phyloP scores from a whole-genome alignment of 1,140 invertebrate genomes.

The Eurosta solidaginis region DNA sequence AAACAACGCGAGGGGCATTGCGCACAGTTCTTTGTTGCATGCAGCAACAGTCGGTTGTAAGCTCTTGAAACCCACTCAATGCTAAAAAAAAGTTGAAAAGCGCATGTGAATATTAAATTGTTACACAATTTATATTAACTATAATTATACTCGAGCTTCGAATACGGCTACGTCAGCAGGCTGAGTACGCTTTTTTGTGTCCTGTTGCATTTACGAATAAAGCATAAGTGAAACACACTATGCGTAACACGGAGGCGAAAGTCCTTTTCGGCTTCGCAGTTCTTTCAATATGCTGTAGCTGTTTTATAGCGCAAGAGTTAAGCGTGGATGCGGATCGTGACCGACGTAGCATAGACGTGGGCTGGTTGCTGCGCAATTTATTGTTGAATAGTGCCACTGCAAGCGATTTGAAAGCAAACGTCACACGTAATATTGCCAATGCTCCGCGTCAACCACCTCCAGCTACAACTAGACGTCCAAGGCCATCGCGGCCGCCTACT shows the following conservation, averaged over 20 bases:
- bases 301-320: not conserved
- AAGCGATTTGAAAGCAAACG: not conserved
- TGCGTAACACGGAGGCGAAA: not conserved
- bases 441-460: not conserved
- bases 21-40: slow-evolving; percentile 26
- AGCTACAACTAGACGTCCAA: not conserved
- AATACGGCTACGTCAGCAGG: not conserved
- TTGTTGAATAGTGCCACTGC: slow-evolving; percentile 27
- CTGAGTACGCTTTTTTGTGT: not conserved
- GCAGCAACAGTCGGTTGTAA: slow-evolving; percentile 2
- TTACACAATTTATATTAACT: no score
- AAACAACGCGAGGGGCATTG: not conserved
- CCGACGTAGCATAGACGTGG: slow-evolving; percentile 24
- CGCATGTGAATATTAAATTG: not conserved
- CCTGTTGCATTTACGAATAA: not conserved
- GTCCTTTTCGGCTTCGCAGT: not conserved
- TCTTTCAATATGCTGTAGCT: not conserved
- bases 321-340: not conserved
- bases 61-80: not conserved
- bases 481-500: not conserved
- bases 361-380: slow-evolving; percentile 30
- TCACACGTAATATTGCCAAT: not conserved
- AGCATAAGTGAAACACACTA: not conserved
- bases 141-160: no score
- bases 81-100: not conserved